These are phyloP conservation scores for Loripinus fragilis DNA, from an alignment of 2,888 invertebrate genomes.

Conservation along the genomic window DNA sequence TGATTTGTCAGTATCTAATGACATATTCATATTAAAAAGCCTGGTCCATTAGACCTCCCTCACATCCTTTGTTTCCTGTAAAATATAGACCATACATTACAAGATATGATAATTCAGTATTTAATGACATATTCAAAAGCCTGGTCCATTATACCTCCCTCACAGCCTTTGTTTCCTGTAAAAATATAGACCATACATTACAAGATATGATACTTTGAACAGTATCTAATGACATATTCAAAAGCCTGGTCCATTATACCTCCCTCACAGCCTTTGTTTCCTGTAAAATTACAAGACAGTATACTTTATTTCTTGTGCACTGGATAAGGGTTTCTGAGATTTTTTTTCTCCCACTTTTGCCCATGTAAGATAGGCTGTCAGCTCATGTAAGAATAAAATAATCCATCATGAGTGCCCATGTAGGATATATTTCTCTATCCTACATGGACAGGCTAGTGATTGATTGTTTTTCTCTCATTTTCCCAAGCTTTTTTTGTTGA, in stretches of 20 bases:
- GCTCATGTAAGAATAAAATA: no score
- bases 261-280: conserved; percentile 79
- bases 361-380: no score
- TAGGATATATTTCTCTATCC: no score
- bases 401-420: no score
- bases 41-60: conserved; percentile 68
- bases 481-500: no score
- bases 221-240: conserved; percentile 74
- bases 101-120: conserved; percentile 39
- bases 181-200: background rate
- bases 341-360: no score
- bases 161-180: conserved; percentile 65
- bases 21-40: conserved; percentile 75
- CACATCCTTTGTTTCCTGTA: conserved; percentile 66
- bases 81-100: background rate
- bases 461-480: no score
- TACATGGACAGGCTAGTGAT: no score
- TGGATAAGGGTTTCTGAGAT: no score
- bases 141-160: conserved; percentile 68
- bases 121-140: conserved; percentile 72
- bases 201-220: background rate
- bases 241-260: conserved; percentile 80
- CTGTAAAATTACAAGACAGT: conserved; percentile 46
- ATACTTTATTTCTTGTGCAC: no score
- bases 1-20: conserved; percentile 59